These are phyloP conservation scores for Doris montereyensis DNA, from an alignment of 2,888 invertebrate species.

Conservation along the genomic window DNA sequence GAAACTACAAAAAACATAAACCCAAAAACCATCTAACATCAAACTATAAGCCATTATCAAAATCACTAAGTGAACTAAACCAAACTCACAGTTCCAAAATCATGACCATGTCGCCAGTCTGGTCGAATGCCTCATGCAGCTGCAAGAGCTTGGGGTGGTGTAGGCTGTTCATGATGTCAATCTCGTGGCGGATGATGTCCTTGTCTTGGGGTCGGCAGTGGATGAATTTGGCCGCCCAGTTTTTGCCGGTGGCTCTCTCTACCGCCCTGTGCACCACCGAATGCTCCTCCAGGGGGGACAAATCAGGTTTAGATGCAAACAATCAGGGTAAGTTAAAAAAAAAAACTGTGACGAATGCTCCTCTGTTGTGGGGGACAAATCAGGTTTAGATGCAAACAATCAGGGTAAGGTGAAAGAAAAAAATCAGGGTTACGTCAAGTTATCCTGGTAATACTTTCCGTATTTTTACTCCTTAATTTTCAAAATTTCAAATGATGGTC, in stretches of 20 bases:
- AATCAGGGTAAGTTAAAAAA: neutral
- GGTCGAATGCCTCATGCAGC: constrained; percentile 73
- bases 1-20: too few relatives aligned
- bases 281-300: too few relatives aligned
- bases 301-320: neutral
- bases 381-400: neutral
- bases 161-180: constrained; percentile 73
- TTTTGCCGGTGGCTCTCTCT: constrained; percentile 73
- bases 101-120: constrained; percentile 73
- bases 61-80: too few relatives aligned
- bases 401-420: neutral
- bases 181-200: constrained; percentile 73
- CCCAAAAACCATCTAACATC: too few relatives aligned
- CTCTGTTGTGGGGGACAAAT: constrained; percentile 58
- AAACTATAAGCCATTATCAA: too few relatives aligned
- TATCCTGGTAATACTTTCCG: too few relatives aligned
- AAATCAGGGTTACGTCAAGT: neutral
- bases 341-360: constrained; percentile 69
- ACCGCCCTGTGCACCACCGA: constrained; percentile 74
- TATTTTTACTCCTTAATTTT: too few relatives aligned
- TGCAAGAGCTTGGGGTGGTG: constrained; percentile 73
- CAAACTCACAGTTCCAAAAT: constrained; percentile 74
- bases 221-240: constrained; percentile 74
- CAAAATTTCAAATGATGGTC: too few relatives aligned
- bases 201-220: constrained; percentile 72